Base-by-base conservation (phyloP, 1,140 invertebrate genomes). In the fruit fly (Drosophila melanogaster) region DNA sequence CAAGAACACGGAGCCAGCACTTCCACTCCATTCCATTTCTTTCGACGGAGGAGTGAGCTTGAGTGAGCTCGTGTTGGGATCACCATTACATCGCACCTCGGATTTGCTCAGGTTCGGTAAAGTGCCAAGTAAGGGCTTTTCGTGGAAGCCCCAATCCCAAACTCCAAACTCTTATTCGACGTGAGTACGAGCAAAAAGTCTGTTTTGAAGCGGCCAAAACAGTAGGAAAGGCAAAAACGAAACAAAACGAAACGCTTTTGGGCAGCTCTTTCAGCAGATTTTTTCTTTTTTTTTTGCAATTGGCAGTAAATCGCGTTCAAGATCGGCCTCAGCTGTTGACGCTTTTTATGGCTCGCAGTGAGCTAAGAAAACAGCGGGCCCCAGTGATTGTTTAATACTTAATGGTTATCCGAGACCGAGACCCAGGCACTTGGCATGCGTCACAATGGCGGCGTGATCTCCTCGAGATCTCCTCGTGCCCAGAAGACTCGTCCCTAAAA, bases 51-150 rank as follows among this genome's bases (percentile, higher is more conserved):
- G 40, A 75, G 71, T 62, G 50, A 74, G 71, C 24, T 22, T 50
- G 44, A 37, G 60, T 50, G 38, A 40, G 60, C 46, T 49, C 58
- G 69, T 47, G 49, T 62, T 54, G 61, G 61, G 72, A 84, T 77
- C 46, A 47, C 54, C 62, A 85, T 86, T 81, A 74, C 67, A 62
- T 44, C 55, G 57, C 67, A 83, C 47, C 49, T 33, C 41, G 35
- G 30, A 22, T 40, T 38, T 26, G 26, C 22, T 58, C 43, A 44
- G 37, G 41, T 35, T 33, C n/a, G 35, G 11, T 43, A 66, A 81
- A 86, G 83, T 86, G 83, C 78, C 81, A 71, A 87, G 54, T 57
- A 56, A 76, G 79, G 59, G 61, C 17, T 77, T 80, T 81, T 65
- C 64, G 44, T 58, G 43, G 78, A 80, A 81, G 26, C 41, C 17